Evolutionary conservation across 1,140 invertebrate species (phyloP).

Genomic region (Cydia pomonella): DNA sequence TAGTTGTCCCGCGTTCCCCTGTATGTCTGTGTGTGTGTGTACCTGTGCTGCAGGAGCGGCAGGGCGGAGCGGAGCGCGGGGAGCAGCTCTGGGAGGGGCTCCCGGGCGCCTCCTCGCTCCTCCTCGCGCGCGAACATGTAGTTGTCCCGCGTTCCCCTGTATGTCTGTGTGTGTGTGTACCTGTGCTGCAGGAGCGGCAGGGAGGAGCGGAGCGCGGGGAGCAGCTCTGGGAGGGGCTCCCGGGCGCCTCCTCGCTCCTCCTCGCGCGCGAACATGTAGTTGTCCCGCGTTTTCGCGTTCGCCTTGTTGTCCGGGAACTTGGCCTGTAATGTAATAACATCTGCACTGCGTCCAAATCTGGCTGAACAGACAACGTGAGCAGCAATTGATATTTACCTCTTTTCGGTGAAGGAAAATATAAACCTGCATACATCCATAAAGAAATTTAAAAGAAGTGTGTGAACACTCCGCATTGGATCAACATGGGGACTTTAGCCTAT

Average conservation of each 20-base stretch:
- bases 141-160: neutral
- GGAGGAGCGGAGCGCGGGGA: neutral
- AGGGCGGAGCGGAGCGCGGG: conserved; percentile 38
- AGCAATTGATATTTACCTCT: no score
- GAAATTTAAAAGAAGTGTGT: no score
- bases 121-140: no score
- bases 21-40: neutral
- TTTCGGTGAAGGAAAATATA: no score
- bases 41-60: conserved; percentile 75
- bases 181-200: conserved; percentile 71
- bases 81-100: no score
- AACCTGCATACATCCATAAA: no score
- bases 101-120: no score
- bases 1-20: no score
- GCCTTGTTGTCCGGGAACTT: conserved; percentile 66
- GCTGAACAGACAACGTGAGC: no score
- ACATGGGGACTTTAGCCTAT: no score
- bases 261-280: conserved; percentile 61
- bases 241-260: conserved; percentile 53
- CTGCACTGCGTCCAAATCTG: no score
- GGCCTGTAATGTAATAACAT: conserved; percentile 41
- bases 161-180: conserved; percentile 47
- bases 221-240: conserved; percentile 38
- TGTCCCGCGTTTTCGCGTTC: conserved; percentile 48
- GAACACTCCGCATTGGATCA: no score